phyloP scores from a whole-genome alignment of 2,113 vertebrate genomes.

The Chauna torquata region DNA sequence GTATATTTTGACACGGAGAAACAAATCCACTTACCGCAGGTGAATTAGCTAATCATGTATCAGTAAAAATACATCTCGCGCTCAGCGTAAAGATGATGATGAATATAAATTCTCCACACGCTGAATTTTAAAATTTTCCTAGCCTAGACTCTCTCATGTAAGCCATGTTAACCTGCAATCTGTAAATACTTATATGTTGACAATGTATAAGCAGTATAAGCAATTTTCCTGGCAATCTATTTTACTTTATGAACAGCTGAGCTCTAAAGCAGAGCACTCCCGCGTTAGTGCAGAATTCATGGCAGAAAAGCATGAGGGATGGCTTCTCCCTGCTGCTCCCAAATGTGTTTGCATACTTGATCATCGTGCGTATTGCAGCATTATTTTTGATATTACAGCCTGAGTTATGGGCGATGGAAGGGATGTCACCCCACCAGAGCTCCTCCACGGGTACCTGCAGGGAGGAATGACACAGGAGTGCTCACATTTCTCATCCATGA shows the following conservation, averaged over 20 bases:
- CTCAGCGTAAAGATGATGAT: not conserved
- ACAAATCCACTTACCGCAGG: constrained; percentile 48
- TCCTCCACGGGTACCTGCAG: not conserved
- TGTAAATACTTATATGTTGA: not conserved
- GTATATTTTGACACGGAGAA: not conserved
- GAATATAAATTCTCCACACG: not conserved
- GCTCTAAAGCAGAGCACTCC: not conserved
- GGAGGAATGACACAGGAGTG: not conserved
- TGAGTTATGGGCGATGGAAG: not conserved
- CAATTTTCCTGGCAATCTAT: constrained; percentile 49
- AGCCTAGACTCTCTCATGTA: constrained; percentile 25
- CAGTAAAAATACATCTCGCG: constrained; percentile 16
- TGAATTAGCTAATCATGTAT: constrained; percentile 50
- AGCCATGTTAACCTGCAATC: constrained; percentile 41
- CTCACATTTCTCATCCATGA: not conserved
- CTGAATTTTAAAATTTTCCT: not conserved
- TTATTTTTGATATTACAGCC: not conserved
- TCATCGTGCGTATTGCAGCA: rapidly evolving
- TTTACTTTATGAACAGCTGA: not conserved
- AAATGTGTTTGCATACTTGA: not conserved
- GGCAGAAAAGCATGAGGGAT: not conserved
- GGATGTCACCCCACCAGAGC: not conserved
- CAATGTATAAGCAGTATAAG: not conserved
- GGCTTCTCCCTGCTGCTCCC: not conserved
- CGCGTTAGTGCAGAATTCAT: not conserved